Conservation (phyloP, 2,797 vertebrate species). For the Microhierax caerulescens region DNA sequence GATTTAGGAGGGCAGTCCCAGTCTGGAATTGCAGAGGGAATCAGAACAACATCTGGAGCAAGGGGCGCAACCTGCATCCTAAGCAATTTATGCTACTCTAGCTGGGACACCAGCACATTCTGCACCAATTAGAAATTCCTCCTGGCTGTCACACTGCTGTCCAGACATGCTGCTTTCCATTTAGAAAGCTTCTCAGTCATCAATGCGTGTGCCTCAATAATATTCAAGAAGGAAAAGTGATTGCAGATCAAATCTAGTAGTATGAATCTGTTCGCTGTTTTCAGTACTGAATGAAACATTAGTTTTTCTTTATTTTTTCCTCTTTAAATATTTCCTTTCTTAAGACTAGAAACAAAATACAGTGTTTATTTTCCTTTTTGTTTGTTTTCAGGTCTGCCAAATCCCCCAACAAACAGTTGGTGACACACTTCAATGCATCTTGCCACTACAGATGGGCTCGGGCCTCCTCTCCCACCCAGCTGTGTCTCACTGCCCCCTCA, state of each 20-base stretch:
- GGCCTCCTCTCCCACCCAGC: not conserved
- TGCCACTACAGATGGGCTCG: not conserved
- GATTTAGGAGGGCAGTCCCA: not conserved
- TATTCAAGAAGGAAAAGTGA: not conserved
- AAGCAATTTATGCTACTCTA: not conserved
- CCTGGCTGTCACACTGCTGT: not conserved
- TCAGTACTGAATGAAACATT: not conserved
- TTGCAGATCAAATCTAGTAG: not conserved
- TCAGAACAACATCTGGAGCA: not conserved
- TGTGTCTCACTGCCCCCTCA: not conserved
- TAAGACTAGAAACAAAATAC: not conserved
- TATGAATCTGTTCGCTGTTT: not conserved
- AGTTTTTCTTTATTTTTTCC: not conserved
- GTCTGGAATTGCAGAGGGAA: not conserved
- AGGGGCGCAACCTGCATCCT: not conserved
- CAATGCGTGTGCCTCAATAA: not conserved
- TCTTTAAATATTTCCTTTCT: not conserved
- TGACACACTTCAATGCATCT: not conserved
- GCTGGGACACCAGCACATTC: not conserved
- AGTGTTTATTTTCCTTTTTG: not conserved
- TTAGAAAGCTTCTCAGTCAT: not conserved
- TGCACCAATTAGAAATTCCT: not conserved
- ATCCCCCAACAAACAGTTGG: not conserved
- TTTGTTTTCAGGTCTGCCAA: not conserved
- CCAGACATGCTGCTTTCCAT: not conserved